Conservation (phyloP, 2,888 invertebrate genomes). For the Aspidiotus rigidus region DNA sequence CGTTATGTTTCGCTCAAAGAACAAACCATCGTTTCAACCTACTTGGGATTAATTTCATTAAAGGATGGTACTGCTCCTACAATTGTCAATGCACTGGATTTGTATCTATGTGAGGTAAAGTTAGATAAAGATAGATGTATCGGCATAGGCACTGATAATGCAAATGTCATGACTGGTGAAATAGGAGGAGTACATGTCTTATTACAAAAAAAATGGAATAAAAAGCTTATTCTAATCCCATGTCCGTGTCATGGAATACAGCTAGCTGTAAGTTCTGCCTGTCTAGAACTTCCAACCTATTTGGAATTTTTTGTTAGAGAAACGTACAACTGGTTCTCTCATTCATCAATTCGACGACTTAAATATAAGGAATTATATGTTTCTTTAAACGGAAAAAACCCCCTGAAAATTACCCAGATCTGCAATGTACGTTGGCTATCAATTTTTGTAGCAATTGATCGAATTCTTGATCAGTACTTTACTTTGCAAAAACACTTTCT, state of each 20-base stretch:
- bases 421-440: not conserved
- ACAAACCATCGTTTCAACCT: not conserved
- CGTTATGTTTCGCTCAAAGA: not conserved
- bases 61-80: not conserved
- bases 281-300: not conserved
- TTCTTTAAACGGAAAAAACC: not conserved
- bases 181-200: not conserved
- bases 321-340: not conserved
- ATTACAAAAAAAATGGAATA: not conserved
- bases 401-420: not conserved
- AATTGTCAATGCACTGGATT: not conserved
- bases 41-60: not conserved
- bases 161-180: not conserved
- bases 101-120: not conserved
- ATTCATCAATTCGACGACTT: not conserved
- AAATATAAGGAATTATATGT: not conserved
- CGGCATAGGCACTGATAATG: not conserved
- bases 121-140: not conserved
- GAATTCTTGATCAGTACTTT: not conserved
- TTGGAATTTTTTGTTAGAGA: slow-evolving; percentile 3
- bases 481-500: not conserved
- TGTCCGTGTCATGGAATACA: slow-evolving; percentile 9
- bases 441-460: not conserved
- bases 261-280: not conserved
- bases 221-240: not conserved